Evolutionary conservation across 2,888 invertebrate species (phyloP).

Genomic region (Selenia dentaria): DNA sequence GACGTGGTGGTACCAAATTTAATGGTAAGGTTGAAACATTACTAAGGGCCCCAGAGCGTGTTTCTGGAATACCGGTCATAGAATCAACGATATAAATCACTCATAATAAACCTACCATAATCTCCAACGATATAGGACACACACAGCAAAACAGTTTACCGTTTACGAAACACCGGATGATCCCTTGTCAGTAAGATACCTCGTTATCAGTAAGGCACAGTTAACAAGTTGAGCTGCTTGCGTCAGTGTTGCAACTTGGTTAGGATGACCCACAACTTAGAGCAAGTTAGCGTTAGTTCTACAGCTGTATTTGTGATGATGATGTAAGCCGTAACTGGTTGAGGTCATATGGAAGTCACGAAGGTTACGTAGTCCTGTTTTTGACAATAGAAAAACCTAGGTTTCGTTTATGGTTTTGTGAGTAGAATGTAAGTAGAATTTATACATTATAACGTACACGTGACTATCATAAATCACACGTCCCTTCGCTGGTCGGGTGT

Average conservation of each 20-base stretch:
- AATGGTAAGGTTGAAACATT: too few species aligned
- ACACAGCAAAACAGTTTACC: slow-evolving; percentile 9
- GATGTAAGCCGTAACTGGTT: slow-evolving; percentile 57
- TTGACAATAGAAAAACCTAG: slow-evolving; percentile 15
- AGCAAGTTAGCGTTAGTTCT: slow-evolving; percentile 24
- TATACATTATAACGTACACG: too few species aligned
- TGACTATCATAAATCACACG: too few species aligned
- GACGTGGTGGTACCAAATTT: too few species aligned
- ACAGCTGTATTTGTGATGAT: slow-evolving; percentile 57
- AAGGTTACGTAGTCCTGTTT: slow-evolving; percentile 39
- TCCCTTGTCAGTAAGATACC: slow-evolving; percentile 41
- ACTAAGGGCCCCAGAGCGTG: too few species aligned
- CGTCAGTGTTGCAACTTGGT: slow-evolving; percentile 22
- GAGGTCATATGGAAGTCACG: slow-evolving; percentile 43
- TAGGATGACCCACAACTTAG: slow-evolving; percentile 42
- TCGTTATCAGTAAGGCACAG: slow-evolving; percentile 6
- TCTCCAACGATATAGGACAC: background rate
- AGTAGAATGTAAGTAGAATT: background rate
- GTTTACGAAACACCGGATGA: slow-evolving; percentile 36
- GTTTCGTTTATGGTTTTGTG: background rate
- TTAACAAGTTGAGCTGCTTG: slow-evolving; percentile 9
- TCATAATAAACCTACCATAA: slow-evolving; percentile 5
- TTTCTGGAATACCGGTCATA: too few species aligned
- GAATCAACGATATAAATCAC: too few species aligned
- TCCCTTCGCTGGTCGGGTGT: too few species aligned